phyloP scores from a whole-genome alignment of 2,113 vertebrate genomes.

The Calonectris borealis region DNA sequence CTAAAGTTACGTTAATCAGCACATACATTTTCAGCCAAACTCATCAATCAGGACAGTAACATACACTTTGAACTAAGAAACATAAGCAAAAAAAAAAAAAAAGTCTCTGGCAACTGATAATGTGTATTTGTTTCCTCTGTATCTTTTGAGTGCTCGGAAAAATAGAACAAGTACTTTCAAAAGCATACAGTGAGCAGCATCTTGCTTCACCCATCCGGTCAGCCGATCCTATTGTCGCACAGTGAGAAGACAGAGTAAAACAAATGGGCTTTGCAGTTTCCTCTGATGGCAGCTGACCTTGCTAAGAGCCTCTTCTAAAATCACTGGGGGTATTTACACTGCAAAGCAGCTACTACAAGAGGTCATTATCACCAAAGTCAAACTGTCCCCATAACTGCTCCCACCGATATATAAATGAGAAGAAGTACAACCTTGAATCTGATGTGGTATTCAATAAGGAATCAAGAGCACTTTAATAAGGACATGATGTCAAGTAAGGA shows the following conservation, averaged over 20 bases:
- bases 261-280: neutral
- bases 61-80: neutral
- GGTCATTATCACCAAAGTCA: neutral
- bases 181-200: neutral
- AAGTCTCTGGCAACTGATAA: neutral
- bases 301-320: neutral
- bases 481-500: neutral
- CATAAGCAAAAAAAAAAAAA: rapidly evolving
- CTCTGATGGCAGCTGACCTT: neutral
- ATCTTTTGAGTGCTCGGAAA: neutral
- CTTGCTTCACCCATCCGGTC: neutral
- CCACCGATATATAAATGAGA: neutral
- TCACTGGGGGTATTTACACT: neutral
- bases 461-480: neutral
- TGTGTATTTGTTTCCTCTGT: neutral
- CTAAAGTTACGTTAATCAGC: neutral
- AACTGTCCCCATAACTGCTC: neutral
- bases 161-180: neutral
- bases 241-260: neutral
- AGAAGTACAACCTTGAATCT: neutral
- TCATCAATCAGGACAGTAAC: neutral
- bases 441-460: neutral
- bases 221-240: rapidly evolving
- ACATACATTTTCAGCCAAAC: neutral
- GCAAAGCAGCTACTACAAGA: neutral